Conservation (phyloP, 2,888 invertebrate genomes). For the Amphimallon solstitiale region DNA sequence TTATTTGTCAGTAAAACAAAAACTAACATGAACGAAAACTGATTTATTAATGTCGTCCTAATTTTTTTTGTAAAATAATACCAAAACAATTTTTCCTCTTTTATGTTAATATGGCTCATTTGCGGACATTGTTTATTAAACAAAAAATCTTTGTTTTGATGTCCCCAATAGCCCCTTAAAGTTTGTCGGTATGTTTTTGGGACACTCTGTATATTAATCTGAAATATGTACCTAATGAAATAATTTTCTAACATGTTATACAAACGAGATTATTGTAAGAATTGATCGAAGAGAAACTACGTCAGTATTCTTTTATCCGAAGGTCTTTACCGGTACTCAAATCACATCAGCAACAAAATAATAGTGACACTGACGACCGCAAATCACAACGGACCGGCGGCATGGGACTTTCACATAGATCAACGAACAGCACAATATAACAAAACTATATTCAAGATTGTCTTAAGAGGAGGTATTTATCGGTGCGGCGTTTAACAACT, state of each 20-base stretch:
- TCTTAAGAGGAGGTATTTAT: conserved; percentile 10
- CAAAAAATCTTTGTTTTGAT: too few relatives aligned
- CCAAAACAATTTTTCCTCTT: too few relatives aligned
- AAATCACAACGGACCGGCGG: not conserved
- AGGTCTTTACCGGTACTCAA: conserved; percentile 31
- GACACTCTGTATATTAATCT: too few relatives aligned
- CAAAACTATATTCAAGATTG: conserved; percentile 20
- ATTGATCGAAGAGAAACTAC: not conserved
- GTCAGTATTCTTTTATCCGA: conserved; percentile 19
- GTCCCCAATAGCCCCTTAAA: too few relatives aligned
- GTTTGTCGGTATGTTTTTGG: too few relatives aligned
- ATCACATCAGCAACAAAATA: conserved; percentile 5
- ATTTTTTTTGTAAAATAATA: too few relatives aligned
- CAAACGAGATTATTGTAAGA: not conserved
- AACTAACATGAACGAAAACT: too few relatives aligned
- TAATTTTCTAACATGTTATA: not conserved
- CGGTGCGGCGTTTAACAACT: conserved; percentile 3
- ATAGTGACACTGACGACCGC: conserved; percentile 7
- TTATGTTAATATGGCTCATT: too few relatives aligned
- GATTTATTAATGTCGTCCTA: too few relatives aligned
- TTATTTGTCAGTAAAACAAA: too few relatives aligned
- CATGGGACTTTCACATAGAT: not conserved
- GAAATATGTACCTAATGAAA: not conserved
- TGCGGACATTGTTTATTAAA: too few relatives aligned
- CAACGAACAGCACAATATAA: conserved; percentile 9